Conservation (phyloP, 2,113 vertebrate species). For the Eublepharis macularius region DNA sequence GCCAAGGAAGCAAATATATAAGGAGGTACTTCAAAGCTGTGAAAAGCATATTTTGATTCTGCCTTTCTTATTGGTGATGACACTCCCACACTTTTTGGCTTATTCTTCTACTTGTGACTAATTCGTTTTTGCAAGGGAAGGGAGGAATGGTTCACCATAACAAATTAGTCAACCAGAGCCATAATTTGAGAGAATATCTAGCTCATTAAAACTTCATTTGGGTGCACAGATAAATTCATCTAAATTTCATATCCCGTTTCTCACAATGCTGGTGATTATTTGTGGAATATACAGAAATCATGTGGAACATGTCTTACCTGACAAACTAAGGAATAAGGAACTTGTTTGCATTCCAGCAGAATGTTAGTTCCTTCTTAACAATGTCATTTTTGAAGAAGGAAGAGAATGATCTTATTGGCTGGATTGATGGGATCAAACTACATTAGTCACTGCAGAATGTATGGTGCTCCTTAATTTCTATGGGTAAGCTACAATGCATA, state of each 20-base stretch:
- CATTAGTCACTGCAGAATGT: neutral
- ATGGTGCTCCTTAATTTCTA: neutral
- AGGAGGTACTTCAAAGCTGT: slow-evolving; percentile 40
- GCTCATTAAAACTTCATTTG: slow-evolving; percentile 49
- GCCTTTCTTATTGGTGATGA: slow-evolving; percentile 37
- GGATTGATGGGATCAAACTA: neutral
- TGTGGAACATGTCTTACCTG: slow-evolving; percentile 30
- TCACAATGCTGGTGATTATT: slow-evolving; percentile 49
- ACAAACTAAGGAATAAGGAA: slow-evolving; percentile 34
- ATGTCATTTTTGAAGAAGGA: neutral
- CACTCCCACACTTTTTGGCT: slow-evolving; percentile 40
- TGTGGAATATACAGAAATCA: slow-evolving; percentile 24
- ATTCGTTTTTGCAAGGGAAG: slow-evolving; percentile 39
- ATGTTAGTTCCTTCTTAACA: neutral
- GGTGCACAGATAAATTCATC: slow-evolving; percentile 45
- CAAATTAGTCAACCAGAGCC: slow-evolving; percentile 50
- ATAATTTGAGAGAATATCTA: slow-evolving; percentile 32
- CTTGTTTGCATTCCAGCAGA: slow-evolving; percentile 14
- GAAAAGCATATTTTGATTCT: slow-evolving; percentile 56
- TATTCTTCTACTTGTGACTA: slow-evolving; percentile 41
- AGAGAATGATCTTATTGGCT: neutral
- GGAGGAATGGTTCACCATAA: slow-evolving; percentile 43
- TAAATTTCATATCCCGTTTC: slow-evolving; percentile 35
- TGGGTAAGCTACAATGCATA: neutral
- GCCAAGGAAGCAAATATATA: slow-evolving; percentile 19